Evolutionary conservation across 2,888 invertebrate species (phyloP), one percentile per base, ranked within the genome.

Genomic region (Arge pagana): DNA sequence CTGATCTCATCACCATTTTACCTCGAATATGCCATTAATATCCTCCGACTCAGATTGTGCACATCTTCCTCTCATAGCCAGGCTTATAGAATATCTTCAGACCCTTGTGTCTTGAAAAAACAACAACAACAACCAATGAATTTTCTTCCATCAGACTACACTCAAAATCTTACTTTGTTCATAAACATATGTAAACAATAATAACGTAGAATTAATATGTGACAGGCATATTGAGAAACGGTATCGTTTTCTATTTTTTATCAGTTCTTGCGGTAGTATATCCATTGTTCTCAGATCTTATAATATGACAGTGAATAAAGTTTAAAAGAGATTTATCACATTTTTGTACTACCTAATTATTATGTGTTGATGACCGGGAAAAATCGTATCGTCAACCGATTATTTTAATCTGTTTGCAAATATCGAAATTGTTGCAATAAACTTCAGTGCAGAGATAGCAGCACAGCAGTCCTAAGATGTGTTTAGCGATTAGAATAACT

Each of bases 1-100:
- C 80, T 89, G 85, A 86, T 78, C 31, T 41, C 23, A 36, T 39
- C 23, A 31, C 10, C n/a, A 36, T 52, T 39, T 24, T 10, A 23
- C 39, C 33, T 31, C 31, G 23, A 26, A 45, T 45, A 45, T 45
- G 45, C 45, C 33, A 45, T 45, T 35, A 45, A 33, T 45, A 45
- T 45, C 45, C 35, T 45, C 45, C 45, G 33, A 45, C 31, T 45
- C 45, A 21, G 33, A 45, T 45, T 45, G 45, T 45, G 45, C 45
- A 45, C 45, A 45, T 45, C 45, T 45, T 45, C 45, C 45, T 45
- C 45, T 45, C 45, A 45, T 45, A 45, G 45, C 45, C 45, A 45
- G 45, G 45, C 45, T 45, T 45, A 45, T 45, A 45, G 45, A 45
- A 45, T 45, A 45, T 45, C 45, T 45, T 45, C 45, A 45, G 18